Evolutionary conservation across 1,140 invertebrate species (phyloP).

Genomic region (Papilio polytes): DNA sequence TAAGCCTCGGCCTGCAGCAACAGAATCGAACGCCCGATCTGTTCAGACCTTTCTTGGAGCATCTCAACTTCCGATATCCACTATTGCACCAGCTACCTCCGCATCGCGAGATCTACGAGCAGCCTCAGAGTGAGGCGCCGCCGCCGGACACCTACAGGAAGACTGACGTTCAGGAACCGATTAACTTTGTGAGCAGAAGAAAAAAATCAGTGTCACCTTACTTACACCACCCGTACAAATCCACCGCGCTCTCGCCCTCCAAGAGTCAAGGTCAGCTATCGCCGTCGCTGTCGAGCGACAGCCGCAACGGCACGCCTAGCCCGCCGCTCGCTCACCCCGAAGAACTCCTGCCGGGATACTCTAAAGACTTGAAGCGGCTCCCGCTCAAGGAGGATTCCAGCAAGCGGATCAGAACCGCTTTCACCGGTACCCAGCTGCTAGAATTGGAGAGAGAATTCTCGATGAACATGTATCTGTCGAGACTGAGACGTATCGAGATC

Average conservation of each 20-base stretch:
- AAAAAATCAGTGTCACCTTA: slow-evolving; percentile 78
- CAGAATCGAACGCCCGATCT: slow-evolving; percentile 83
- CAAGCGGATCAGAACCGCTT: slow-evolving; percentile 95
- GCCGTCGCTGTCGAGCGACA: slow-evolving; percentile 75
- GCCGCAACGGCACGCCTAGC: slow-evolving; percentile 84
- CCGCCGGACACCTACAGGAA: slow-evolving; percentile 61
- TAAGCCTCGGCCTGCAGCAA: slow-evolving; percentile 85
- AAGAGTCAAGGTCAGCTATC: slow-evolving; percentile 76
- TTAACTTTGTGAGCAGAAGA: slow-evolving; percentile 65
- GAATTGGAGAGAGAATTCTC: slow-evolving; percentile 96
- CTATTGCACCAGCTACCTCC: slow-evolving; percentile 70
- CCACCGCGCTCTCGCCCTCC: slow-evolving; percentile 74
- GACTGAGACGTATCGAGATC: slow-evolving; percentile 95
- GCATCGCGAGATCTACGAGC: slow-evolving; percentile 64
- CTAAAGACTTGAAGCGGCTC: slow-evolving; percentile 70
- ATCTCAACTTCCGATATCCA: slow-evolving; percentile 73
- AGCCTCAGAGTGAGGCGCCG: slow-evolving; percentile 51
- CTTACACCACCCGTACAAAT: slow-evolving; percentile 76
- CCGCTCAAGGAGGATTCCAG: slow-evolving; percentile 85
- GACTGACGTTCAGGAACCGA: slow-evolving; percentile 66
- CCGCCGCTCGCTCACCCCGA: slow-evolving; percentile 84
- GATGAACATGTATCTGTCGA: slow-evolving; percentile 95
- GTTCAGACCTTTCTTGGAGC: slow-evolving; percentile 77
- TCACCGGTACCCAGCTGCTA: slow-evolving; percentile 95
- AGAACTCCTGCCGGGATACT: slow-evolving; percentile 78